phyloP scores from a whole-genome alignment of 2,797 vertebrate species.

The Myripristis jacobus region DNA sequence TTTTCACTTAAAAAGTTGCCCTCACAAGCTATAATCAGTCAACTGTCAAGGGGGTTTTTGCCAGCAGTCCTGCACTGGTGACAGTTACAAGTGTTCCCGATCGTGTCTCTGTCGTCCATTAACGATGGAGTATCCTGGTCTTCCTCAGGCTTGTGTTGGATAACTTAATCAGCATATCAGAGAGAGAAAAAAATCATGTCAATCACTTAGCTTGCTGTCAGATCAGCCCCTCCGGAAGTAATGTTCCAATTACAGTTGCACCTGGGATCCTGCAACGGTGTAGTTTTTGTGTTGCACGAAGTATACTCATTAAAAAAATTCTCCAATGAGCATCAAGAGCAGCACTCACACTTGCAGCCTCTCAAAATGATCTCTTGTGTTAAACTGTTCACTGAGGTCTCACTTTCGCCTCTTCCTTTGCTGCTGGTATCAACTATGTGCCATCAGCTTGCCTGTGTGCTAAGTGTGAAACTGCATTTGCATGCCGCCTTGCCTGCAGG shows the following conservation, averaged over 20 bases:
- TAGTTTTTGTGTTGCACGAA: neutral
- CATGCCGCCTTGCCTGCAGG: constrained; percentile 47
- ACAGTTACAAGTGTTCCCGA: neutral
- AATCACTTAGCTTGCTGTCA: neutral
- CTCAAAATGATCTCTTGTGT: constrained; percentile 4
- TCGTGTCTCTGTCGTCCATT: neutral
- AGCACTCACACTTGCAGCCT: neutral
- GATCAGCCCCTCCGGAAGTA: neutral
- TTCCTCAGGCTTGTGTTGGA: neutral
- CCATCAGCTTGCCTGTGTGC: constrained; percentile 28
- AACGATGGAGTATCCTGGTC: neutral
- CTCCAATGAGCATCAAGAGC: neutral
- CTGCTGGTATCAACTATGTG: constrained; percentile 20
- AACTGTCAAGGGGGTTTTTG: neutral
- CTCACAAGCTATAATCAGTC: too few species aligned
- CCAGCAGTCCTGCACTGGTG: neutral
- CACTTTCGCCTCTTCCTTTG: constrained; percentile 1
- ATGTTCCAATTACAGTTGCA: neutral
- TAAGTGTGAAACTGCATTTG: constrained; percentile 65
- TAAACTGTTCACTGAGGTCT: constrained; percentile 18
- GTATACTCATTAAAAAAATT: neutral
- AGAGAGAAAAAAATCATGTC: neutral
- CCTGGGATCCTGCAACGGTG: too few species aligned
- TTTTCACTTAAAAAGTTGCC: too few species aligned
- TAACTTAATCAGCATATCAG: neutral